A percentile compares a stretch with the other conserved stretches of the same genome.
Evolutionary conservation across 2,888 invertebrate genomes (phyloP).

Genomic region (Apocheima hispidaria): DNA sequence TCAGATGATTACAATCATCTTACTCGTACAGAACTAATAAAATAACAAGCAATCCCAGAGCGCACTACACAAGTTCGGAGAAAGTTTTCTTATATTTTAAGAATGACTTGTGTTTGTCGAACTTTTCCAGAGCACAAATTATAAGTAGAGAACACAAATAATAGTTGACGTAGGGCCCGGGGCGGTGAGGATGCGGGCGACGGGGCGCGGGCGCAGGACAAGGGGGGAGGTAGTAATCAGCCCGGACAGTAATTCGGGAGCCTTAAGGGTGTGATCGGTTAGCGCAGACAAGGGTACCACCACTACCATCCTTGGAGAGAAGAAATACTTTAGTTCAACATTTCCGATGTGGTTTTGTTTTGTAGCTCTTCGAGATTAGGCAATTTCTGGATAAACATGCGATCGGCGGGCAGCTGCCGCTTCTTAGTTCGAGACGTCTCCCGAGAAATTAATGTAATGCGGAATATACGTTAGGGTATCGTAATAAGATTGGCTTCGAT

Average conservation of each 20-base stretch:
- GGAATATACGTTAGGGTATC: constrained; percentile 74
- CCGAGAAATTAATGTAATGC: constrained; percentile 83
- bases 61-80: constrained; percentile 68
- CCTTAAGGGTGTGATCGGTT: constrained; percentile 85
- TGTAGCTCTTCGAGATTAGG: constrained; percentile 84
- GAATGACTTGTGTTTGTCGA: constrained; percentile 78
- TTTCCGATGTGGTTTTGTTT: constrained; percentile 85
- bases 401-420: constrained; percentile 78
- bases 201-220: constrained; percentile 43
- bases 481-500: constrained; percentile 76
- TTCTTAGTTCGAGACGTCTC: constrained; percentile 81
- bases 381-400: constrained; percentile 84
- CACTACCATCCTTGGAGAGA: constrained; percentile 81
- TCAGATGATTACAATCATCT: constrained; percentile 60
- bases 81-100: constrained; percentile 81
- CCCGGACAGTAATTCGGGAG: constrained; percentile 84
- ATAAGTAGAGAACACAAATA: constrained; percentile 84
- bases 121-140: constrained; percentile 81
- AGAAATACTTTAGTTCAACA: constrained; percentile 85
- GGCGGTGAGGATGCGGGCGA: constrained; percentile 57
- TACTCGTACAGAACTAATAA: constrained; percentile 62
- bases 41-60: constrained; percentile 72
- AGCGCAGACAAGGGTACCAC: constrained; percentile 83
- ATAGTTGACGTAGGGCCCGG: constrained; percentile 78
- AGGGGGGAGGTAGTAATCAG: constrained; percentile 76